Conservation (phyloP, 2,113 vertebrate species). For the Thalassarche chlororhynchos region DNA sequence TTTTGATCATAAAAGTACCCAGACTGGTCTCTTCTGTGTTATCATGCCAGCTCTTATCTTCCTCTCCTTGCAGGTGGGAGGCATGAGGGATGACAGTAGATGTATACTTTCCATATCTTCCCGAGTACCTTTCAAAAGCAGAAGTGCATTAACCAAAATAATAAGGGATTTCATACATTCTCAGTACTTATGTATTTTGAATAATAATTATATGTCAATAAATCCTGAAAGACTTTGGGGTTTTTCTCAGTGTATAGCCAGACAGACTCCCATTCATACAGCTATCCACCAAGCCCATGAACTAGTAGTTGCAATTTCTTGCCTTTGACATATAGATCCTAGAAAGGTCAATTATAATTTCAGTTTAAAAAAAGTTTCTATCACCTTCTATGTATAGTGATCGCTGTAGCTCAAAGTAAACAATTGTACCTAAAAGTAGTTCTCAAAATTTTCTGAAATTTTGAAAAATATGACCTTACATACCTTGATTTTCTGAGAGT, state of each 20-base stretch:
- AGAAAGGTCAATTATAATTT: not conserved
- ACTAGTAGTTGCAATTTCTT: not conserved
- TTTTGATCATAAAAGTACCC: not conserved
- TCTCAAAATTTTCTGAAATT: not conserved
- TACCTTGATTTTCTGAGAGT: not conserved
- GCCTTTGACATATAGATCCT: not conserved
- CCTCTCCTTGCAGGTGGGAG: not conserved
- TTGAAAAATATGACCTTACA: not conserved
- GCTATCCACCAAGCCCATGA: not conserved
- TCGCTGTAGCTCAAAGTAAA: not conserved
- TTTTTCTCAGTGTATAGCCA: not conserved
- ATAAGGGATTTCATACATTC: not conserved
- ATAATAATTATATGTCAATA: not conserved
- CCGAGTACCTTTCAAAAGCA: not conserved
- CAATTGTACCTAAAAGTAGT: not conserved
- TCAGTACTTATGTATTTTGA: not conserved
- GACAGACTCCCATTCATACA: not conserved
- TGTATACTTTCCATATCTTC: not conserved
- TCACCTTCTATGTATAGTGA: not conserved
- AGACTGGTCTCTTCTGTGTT: not conserved
- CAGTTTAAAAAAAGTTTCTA: not conserved
- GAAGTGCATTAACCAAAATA: not conserved
- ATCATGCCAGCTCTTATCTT: not conserved
- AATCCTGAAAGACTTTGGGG: not conserved
- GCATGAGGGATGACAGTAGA: not conserved